These are phyloP conservation scores for Lerista edwardsae DNA, from an alignment of 2,797 vertebrate genomes.

Conservation along the genomic window DNA sequence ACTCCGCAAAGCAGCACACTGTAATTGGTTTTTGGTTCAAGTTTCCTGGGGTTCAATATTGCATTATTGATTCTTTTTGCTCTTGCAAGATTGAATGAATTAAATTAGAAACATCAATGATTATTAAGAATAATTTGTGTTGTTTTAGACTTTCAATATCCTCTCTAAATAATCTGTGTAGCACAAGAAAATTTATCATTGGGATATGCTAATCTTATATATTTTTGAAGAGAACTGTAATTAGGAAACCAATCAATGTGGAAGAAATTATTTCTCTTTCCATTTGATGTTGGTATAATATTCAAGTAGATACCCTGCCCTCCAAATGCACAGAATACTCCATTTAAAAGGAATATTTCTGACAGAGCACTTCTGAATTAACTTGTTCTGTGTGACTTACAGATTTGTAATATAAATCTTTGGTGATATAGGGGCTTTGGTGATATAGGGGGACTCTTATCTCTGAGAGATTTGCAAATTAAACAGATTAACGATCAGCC, in stretches of 20 bases:
- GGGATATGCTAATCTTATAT: conserved; percentile 16
- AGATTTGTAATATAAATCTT: too few relatives aligned
- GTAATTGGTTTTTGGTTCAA: conserved; percentile 19
- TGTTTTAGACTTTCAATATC: conserved; percentile 46
- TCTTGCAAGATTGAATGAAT: too few relatives aligned
- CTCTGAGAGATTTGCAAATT: too few relatives aligned
- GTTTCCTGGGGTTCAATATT: conserved; percentile 50
- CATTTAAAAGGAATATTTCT: conserved; percentile 32
- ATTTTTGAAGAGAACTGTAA: conserved; percentile 27
- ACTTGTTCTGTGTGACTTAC: background rate
- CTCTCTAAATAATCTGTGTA: conserved; percentile 46
- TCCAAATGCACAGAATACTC: background rate
- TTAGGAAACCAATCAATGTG: conserved; percentile 31
- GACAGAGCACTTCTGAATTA: background rate
- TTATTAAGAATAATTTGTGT: conserved; percentile 34
- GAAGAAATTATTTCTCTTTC: conserved; percentile 1
- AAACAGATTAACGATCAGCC: too few relatives aligned
- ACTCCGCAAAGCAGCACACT: too few relatives aligned
- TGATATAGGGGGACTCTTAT: too few relatives aligned
- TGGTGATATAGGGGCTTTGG: too few relatives aligned
- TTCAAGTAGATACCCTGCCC: background rate
- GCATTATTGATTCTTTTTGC: too few relatives aligned
- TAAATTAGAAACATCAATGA: background rate
- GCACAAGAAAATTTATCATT: conserved; percentile 26
- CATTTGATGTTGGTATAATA: background rate